Evolutionary conservation across 2,888 invertebrate species (phyloP).

Genomic region (Drosophila yooni): DNA sequence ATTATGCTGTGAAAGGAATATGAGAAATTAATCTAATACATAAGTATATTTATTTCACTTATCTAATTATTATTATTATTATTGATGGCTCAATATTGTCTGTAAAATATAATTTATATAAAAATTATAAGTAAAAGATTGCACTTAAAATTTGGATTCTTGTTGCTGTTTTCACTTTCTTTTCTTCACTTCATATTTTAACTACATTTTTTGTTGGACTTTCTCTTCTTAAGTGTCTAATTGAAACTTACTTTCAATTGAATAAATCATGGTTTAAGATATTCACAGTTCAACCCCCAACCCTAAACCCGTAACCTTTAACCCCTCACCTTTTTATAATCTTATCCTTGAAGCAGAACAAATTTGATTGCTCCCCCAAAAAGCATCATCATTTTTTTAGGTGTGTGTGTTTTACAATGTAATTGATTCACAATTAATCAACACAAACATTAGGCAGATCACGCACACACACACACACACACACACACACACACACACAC

Average conservation of each 20-base stretch:
- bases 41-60: background rate
- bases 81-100: background rate
- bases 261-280: background rate
- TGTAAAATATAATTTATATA: background rate
- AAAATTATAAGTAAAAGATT: background rate
- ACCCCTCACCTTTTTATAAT: background rate
- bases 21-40: background rate
- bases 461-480: background rate
- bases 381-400: conserved; percentile 10
- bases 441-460: conserved; percentile 67
- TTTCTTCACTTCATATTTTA: background rate
- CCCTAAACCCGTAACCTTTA: background rate
- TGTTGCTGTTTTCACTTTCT: background rate
- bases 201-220: background rate
- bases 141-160: background rate
- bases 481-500: background rate
- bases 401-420: conserved; percentile 56
- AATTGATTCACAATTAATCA: conserved; percentile 80
- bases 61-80: background rate
- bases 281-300: background rate
- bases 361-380: conserved; percentile 33
- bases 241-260: background rate
- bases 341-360: conserved; percentile 22
- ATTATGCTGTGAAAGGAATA: background rate
- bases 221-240: too few relatives aligned